Evolutionary conservation across 2,113 vertebrate genomes (phyloP).

Genomic region (Melospiza melodia): DNA sequence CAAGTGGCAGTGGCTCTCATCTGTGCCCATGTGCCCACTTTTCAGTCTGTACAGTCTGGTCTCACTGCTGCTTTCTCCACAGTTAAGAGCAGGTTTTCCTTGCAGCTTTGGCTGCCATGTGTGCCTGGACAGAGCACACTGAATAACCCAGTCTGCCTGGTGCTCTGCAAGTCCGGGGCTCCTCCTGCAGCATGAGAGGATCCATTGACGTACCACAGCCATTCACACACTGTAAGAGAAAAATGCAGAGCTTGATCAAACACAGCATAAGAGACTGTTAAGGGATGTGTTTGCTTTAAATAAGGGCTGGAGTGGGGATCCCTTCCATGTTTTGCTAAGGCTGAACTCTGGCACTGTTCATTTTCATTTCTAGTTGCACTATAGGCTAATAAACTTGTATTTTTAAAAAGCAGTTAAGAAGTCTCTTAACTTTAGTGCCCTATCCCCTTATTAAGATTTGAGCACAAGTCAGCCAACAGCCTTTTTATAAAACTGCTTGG

Average conservation of each 20-base stretch:
- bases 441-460: background rate
- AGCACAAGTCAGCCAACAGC: background rate
- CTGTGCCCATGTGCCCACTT: accelerated
- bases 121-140: background rate
- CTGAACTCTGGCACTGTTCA: background rate
- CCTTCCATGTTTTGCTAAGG: background rate
- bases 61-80: background rate
- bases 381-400: background rate
- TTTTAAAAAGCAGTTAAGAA: background rate
- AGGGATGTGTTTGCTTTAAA: background rate
- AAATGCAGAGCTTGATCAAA: background rate
- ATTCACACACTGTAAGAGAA: background rate
- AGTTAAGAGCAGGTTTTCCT: background rate
- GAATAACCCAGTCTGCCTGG: background rate
- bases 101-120: accelerated
- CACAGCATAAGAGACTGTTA: background rate
- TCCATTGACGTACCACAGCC: background rate
- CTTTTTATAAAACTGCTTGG: background rate
- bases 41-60: accelerated
- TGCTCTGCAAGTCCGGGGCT: background rate
- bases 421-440: background rate
- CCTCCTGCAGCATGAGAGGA: background rate
- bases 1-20: background rate
- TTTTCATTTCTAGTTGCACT: background rate
- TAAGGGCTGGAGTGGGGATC: background rate